These are phyloP conservation scores for Microctenopoma steveboyesi DNA, from an alignment of 2,797 vertebrate genomes.

Conservation along the genomic window DNA sequence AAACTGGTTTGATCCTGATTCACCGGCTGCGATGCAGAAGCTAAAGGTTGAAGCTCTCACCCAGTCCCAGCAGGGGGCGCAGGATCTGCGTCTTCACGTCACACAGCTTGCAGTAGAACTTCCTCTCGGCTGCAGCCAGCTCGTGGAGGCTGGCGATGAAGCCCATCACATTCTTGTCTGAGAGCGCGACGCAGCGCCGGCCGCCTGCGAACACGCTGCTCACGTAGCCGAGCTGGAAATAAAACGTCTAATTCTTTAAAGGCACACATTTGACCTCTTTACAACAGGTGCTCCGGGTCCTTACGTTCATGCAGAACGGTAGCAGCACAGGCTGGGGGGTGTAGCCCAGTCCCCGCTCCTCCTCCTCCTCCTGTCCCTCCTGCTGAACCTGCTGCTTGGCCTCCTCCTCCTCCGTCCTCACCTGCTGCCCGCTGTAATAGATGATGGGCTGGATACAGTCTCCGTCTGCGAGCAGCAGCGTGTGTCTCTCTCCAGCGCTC, in stretches of 20 bases:
- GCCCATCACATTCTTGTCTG: conserved; percentile 93
- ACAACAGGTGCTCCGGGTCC: too few relatives aligned
- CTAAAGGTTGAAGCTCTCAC: conserved; percentile 72
- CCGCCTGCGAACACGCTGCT: conserved; percentile 91
- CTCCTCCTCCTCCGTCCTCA: conserved; percentile 55
- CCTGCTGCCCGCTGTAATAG: conserved; percentile 92
- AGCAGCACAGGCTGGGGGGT: conserved; percentile 88
- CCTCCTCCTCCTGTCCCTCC: conserved; percentile 65
- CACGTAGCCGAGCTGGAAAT: conserved; percentile 90
- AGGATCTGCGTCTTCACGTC: conserved; percentile 90
- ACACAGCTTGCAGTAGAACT: conserved; percentile 91
- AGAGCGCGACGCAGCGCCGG: conserved; percentile 84
- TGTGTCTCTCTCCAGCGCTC: conserved; percentile 90
- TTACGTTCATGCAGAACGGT: conserved; percentile 91
- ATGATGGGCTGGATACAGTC: conserved; percentile 94
- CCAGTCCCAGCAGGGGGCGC: conserved; percentile 91
- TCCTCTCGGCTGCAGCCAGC: conserved; percentile 91
- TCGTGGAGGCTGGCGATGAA: conserved; percentile 95
- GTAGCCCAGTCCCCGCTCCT: conserved; percentile 68
- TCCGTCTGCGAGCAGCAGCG: conserved; percentile 91
- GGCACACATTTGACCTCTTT: too few relatives aligned
- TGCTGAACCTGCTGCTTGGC: conserved; percentile 31
- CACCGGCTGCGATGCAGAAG: not conserved
- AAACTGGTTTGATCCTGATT: not conserved
- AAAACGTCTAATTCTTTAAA: not conserved